phyloP scores from a whole-genome alignment of 1,140 invertebrate species.

The Ceratina australensis region DNA sequence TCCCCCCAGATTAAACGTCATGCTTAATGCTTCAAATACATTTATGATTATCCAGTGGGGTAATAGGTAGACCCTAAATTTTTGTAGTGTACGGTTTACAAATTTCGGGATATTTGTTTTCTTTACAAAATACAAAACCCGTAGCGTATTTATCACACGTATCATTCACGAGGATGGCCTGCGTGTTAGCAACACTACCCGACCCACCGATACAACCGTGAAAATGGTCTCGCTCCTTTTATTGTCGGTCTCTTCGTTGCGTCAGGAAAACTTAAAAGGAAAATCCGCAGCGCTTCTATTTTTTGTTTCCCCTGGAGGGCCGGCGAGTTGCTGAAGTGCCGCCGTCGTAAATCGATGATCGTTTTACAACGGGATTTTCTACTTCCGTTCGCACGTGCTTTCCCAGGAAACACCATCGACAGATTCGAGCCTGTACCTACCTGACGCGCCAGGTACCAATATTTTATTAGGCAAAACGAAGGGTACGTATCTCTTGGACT shows the following conservation, averaged over 20 bases:
- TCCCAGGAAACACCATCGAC: not conserved
- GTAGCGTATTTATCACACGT: no score
- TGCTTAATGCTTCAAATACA: no score
- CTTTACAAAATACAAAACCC: not conserved
- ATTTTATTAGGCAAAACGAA: conserved; percentile 20
- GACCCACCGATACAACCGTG: not conserved
- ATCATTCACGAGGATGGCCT: no score
- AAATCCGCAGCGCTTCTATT: not conserved
- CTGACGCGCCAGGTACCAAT: conserved; percentile 13
- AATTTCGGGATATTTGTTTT: no score
- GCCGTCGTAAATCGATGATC: conserved; percentile 72
- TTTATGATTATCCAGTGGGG: no score
- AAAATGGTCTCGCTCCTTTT: not conserved
- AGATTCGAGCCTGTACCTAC: not conserved
- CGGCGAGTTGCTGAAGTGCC: conserved; percentile 2
- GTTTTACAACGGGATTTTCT: conserved; percentile 62
- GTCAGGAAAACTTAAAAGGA: no score
- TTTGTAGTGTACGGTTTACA: no score
- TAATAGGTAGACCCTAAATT: no score
- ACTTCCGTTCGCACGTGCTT: conserved; percentile 28
- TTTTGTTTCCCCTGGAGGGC: not conserved
- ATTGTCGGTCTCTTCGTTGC: not conserved
- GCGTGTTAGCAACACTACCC: no score
- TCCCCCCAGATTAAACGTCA: not conserved
- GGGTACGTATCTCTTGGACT: not conserved